Conservation (phyloP, 2,888 invertebrate species). For the Nephrotoma guestfalica region DNA sequence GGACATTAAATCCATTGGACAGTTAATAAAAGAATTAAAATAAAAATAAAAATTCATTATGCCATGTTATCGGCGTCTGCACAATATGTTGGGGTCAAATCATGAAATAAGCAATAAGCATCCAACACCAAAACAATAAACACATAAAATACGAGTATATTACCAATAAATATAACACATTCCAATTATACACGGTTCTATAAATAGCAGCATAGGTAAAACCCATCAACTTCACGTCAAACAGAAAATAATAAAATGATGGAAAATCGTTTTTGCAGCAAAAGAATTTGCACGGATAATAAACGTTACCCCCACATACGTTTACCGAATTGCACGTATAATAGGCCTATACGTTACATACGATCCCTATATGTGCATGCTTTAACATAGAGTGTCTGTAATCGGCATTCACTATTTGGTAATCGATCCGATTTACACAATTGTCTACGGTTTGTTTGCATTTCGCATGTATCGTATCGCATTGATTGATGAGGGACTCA, state of each 20-base stretch:
- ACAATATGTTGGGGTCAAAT: too few relatives aligned
- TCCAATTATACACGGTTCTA: background rate
- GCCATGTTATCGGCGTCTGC: too few relatives aligned
- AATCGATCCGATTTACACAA: background rate
- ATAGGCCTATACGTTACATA: background rate
- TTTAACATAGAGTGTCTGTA: background rate
- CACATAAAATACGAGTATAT: too few relatives aligned
- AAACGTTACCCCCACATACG: background rate
- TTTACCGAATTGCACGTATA: background rate
- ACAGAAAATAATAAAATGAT: background rate
- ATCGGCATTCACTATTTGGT: background rate
- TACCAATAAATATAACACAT: too few relatives aligned
- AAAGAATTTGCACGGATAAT: background rate
- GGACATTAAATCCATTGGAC: too few relatives aligned
- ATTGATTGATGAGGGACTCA: background rate
- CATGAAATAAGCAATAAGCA: too few relatives aligned
- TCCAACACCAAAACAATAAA: too few relatives aligned
- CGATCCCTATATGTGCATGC: background rate
- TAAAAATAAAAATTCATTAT: too few relatives aligned
- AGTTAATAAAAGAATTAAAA: too few relatives aligned
- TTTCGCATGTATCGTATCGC: background rate
- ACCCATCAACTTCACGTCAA: background rate
- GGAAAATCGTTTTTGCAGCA: background rate
- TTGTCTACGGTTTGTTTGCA: background rate
- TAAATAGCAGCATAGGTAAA: background rate